Base-by-base conservation (phyloP, 1,140 invertebrate genomes). In the Procambarus virginalis region DNA sequence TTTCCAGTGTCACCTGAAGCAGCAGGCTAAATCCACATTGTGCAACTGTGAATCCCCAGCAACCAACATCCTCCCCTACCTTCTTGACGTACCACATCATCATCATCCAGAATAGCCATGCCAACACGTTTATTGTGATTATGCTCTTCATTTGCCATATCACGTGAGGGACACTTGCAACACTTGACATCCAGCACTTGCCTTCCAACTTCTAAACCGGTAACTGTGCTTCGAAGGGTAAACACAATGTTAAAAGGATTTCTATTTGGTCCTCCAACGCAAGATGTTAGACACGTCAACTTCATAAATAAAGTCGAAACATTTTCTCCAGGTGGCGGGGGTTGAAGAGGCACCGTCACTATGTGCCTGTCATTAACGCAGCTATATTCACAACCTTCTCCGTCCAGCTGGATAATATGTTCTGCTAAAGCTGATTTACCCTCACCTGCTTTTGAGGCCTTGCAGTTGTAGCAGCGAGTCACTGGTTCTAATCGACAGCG, bases 211-310 rank as follows among this genome's bases (percentile, higher is more conserved):
- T 79, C 88, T 14, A 10, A n/a, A 14, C 81, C 88, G 64, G 88
- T 79, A 20, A 22, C 22, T 45, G 34, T 84, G 87, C 49, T 51
- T 14, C 76, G 34, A 14, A 89, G 87, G n/a, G 87, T 89, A 20
- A 89, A 82, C 3, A 89, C 81, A 3, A 89, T 45, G 45, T 73
- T 68, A 14, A 84, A 89, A 10, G 75, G 87, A 2, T 75, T 60
- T 48, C 87, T 83, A 46, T 89, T 89, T 20, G 87, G 87, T 2
- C 87, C 87, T 45, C 87, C 87, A 22, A 84, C 79, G 55, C 87
- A 84, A 45, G 87, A 89, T 34, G 81, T 84, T 3, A 89, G 87
- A 48, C 87, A 89, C 14, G n/a, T 78, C 12, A 84, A 55, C 48
- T 84, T 84, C 34, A 89, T 8, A 14, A 89, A 73, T 3, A 89